These are phyloP conservation scores for Drosophila acutilabella DNA, from an alignment of 2,888 invertebrate species.

Conservation along the genomic window DNA sequence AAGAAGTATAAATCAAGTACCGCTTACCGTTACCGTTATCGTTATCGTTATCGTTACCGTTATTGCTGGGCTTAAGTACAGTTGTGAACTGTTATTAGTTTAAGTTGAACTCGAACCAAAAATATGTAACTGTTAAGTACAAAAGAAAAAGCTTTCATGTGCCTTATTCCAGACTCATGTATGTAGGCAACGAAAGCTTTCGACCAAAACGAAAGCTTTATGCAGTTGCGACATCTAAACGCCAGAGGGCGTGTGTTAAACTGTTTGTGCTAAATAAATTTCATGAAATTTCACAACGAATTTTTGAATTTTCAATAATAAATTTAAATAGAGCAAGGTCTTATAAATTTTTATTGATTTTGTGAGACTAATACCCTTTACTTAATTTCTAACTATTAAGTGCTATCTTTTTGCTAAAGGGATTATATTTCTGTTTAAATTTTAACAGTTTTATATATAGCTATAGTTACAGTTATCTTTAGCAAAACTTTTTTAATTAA, in stretches of 20 bases:
- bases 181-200: conserved; percentile 22
- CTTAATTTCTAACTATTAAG: no score
- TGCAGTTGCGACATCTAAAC: conserved; percentile 24
- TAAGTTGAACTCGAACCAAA: conserved; percentile 48
- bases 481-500: conserved; percentile 19
- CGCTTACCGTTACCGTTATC: not conserved
- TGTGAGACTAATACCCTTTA: no score
- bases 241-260: conserved; percentile 36
- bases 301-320: no score
- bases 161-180: conserved; percentile 17
- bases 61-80: not conserved
- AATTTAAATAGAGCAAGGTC: not conserved
- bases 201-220: conserved; percentile 26
- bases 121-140: conserved; percentile 47
- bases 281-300: not conserved
- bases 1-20: conserved; percentile 37
- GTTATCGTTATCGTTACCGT: not conserved
- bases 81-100: conserved; percentile 27
- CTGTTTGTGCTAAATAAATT: conserved; percentile 42
- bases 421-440: no score
- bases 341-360: not conserved
- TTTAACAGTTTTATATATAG: no score
- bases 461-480: conserved; percentile 1
- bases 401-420: no score
- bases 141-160: conserved; percentile 41